Evolutionary conservation across 2,888 invertebrate species (phyloP), one percentile per base, ranked within the genome.

Genomic region (Polyploca ridens): DNA sequence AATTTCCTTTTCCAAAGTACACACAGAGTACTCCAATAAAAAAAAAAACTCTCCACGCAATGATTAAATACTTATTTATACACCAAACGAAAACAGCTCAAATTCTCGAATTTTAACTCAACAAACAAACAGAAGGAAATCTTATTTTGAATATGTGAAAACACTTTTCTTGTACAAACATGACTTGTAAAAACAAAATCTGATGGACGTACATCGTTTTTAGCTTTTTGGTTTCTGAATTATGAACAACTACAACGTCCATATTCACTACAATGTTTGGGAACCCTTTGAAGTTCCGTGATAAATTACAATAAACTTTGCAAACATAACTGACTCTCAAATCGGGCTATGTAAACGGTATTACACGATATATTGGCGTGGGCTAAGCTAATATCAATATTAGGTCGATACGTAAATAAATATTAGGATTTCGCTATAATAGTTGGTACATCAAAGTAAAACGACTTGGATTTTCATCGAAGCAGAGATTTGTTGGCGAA

Each of bases 81-180:
- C 35, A 54, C n/a, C n/a, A 19, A 54, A 54, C 54, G 19, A 19
- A 54, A 10, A 19, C 19, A 0, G 10, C 8, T 19, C 54, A 19
- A 54, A 19, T 10, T 54, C 16, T 54, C 10, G 8, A 3, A 16
- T 54, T 54, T 19, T 3, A 19, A 54, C 46, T 54, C 2, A 6
- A 19, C 19, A 54, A 54, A 54, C 16, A 54, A 16, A 54, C 46
- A 46, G 7, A 54, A 54, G 8, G 49, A 54, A 54, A 54, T 54
- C 19, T 54, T 19, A 54, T 16, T 19, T 19, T 54, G n/a, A 54
- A 54, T 54, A 49, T 49, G 49, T 49, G 16, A 54, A 54, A 54
- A 54, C 49, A 49, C 49, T 49, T 49, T 49, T 16, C 49, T 49
- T 49, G 49, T 49, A 49, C 16, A 49, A 54, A 19, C 54, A 54